Base-by-base conservation (phyloP, 2,888 invertebrate genomes). In the Phaonia tiefii region DNA sequence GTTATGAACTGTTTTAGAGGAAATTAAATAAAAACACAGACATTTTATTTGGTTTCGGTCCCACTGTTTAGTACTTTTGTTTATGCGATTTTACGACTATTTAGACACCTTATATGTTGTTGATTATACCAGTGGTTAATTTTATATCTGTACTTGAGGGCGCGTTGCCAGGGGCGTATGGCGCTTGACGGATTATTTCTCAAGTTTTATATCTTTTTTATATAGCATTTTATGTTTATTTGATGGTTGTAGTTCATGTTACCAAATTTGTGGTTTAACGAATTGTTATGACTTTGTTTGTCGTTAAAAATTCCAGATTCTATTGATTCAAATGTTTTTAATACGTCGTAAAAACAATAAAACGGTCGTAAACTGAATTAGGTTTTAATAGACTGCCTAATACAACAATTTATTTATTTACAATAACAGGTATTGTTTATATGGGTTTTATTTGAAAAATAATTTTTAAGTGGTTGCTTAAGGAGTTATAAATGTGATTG, bases 141-240 rank as follows among this genome's bases (percentile, higher is more conserved):
- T 66, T 85, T 86, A 81, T 84, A 84, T 83, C 83, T 84, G 83
- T 80, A 60, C 71, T 66, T 65, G 70, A 13, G 58, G n/a, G 69
- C 72, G 51, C 31, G 17, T 17, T 31, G 63, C 15, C 13, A 65
- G 54, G 26, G 25, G 56, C 25, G 25, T 13, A 37, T n/a, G 37
- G 39, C 37, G 60, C 39, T 60, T 75, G 74, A 58, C 56, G 56
- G 63, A 80, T 75, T 76, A 70, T 31, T 58, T 58, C 51, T 31
- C 8, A 8, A 44, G 22, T 70, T 60, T 60, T 67, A 26, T 70
- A 46, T 58, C 42, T 49, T 54, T 76, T 78, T 75, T 75, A 66
- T 80, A 73, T 71, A 5, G 39, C 42, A 26, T 80, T 80, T 80
- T 73, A 80, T 81, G 71, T 78, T 72, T 67, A 46, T 78, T 81